Evolutionary conservation across 1,140 invertebrate species (phyloP), one percentile per base, ranked within the genome.

Genomic region (Eumaeus atala): DNA sequence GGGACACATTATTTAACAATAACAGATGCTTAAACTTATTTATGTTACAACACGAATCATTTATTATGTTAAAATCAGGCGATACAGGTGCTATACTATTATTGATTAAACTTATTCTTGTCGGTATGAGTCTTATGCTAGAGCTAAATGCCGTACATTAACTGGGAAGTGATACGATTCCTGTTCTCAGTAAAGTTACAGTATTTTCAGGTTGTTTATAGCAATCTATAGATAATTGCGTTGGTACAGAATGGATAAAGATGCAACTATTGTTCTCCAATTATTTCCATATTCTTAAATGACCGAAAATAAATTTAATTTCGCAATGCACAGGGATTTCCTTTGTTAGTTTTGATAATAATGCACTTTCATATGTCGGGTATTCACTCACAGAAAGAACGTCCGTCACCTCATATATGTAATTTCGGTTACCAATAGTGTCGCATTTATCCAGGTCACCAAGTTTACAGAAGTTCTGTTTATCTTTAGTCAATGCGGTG

Each of bases 401-500:
- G n/a, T n/a, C n/a, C n/a, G n/a, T n/a, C n/a, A n/a, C n/a, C n/a
- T n/a, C n/a, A n/a, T n/a, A n/a, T n/a, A n/a, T n/a, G n/a, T n/a
- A n/a, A n/a, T n/a, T n/a, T n/a, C n/a, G n/a, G n/a, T n/a, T n/a
- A n/a, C n/a, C n/a, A n/a, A n/a, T n/a, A n/a, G n/a, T n/a, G n/a
- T n/a, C n/a, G n/a, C n/a, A n/a, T n/a, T n/a, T n/a, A n/a, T n/a
- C n/a, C n/a, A n/a, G n/a, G n/a, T n/a, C n/a, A n/a, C n/a, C n/a
- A 0, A 65, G 9, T 0, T 42, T 54, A 47, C 61, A 66, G 12
- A 62, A 71, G 9, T 66, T 33, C 3, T 38, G 34, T 56, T 64
- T 71, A 17, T 71, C 63, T 14, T 58, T 71, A 51, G 66, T 71
- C 56, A 71, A 55, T 54, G 59, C 62, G 17, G 61, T 57, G 48